Base-by-base conservation (phyloP, 1,140 invertebrate genomes). In the Drosophila sp. region DNA sequence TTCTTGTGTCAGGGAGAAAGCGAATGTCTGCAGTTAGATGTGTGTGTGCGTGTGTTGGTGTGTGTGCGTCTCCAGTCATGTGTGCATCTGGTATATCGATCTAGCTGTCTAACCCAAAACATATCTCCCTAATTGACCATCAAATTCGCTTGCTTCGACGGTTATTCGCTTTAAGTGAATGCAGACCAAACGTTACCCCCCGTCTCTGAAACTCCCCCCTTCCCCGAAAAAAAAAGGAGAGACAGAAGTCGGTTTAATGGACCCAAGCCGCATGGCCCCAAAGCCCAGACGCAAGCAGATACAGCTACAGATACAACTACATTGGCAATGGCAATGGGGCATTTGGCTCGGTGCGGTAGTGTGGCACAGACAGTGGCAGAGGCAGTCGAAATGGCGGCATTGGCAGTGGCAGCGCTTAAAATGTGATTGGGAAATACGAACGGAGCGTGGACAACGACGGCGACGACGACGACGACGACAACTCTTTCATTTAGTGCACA, bases 401-500 rank as follows among this genome's bases (percentile, higher is more conserved):
- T 6, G 4, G 17, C 56, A 25, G 32, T 32, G 11, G 32, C 17
- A 57, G 32, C 56, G 56, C 56, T 58, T 58, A 58, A 58, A 58
- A 58, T 58, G 56, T 58, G 56, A 58, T 58, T 58, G 56, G 56
- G 33, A 58, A 58, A 58, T 58, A 58, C 32, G 56, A 35, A 38
- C 35, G 35, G 35, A 50, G 56, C 56, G 56, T 58, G 56, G 33
- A 57, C 30, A n/a, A 7, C 7, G 32, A 55, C 50, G 27, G 29
- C 50, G 29, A 30, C 27, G 44, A 8, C 32, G 23, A 58, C 30
- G 30, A 29, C 27, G 30, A 55, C 56, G 56, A 58, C 56, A 58
- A 58, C 56, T 58, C 56, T 58, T 58, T 58, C 56, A 58, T 58
- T 58, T 58, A 58, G 56, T 58, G 56, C 56, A 58, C 56, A 58